Conservation (phyloP, 2,888 invertebrate species). For the Notodromas monacha region DNA sequence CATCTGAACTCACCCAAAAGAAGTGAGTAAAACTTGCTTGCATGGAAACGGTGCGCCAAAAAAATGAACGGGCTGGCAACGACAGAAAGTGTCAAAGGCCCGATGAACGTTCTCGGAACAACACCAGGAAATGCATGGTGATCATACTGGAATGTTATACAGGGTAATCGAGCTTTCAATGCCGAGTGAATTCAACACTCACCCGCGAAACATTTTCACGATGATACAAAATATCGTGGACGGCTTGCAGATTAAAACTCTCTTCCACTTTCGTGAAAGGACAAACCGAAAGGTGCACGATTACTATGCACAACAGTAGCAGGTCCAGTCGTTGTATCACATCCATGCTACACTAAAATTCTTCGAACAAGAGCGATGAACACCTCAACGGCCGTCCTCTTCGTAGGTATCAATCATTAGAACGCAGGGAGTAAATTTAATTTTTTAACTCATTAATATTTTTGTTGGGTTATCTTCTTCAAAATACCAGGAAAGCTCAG, state of each 20-base stretch:
- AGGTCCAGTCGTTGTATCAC: background rate
- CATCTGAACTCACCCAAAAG: too few species aligned
- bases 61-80: slow-evolving; percentile 40
- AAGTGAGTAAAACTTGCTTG: too few species aligned
- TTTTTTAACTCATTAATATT: too few species aligned
- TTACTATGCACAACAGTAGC: background rate
- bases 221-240: slow-evolving; percentile 78
- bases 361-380: too few species aligned
- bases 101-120: slow-evolving; percentile 81
- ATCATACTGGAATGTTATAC: slow-evolving; percentile 67
- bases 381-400: too few species aligned
- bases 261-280: slow-evolving; percentile 98
- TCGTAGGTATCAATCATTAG: too few species aligned
- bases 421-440: too few species aligned
- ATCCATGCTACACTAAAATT: background rate
- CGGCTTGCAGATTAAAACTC: slow-evolving; percentile 92
- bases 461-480: too few species aligned
- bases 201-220: too few species aligned
- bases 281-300: slow-evolving; percentile 24
- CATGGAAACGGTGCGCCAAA: too few species aligned
- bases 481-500: too few species aligned
- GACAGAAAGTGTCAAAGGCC: slow-evolving; percentile 45
- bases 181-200: too few species aligned
- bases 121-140: slow-evolving; percentile 90
- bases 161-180: background rate